Conservation (phyloP, 2,888 invertebrate genomes). For the Drosophila silvestris region DNA sequence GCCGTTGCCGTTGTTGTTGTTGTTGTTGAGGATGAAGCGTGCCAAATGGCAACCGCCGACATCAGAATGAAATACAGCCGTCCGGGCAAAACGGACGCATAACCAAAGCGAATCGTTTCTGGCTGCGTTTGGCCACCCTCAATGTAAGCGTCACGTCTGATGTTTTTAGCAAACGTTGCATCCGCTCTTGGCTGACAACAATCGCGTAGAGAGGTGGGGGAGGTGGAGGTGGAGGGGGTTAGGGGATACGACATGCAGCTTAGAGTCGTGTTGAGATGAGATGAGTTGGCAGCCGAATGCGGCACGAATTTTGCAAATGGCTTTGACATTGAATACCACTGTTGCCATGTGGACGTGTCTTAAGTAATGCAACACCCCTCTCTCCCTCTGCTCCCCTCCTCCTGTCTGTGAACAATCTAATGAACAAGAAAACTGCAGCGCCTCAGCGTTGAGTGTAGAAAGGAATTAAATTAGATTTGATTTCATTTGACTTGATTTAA, state of each 20-base stretch:
- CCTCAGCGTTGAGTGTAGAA: conserved; percentile 6
- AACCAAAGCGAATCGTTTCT: conserved; percentile 3
- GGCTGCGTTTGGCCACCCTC: conserved; percentile 48
- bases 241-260: neutral
- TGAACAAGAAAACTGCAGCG: conserved; percentile 44
- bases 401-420: conserved; percentile 24
- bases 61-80: conserved; percentile 68
- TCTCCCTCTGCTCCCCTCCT: neutral
- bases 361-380: neutral
- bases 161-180: conserved; percentile 59
- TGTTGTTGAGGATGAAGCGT: conserved; percentile 56
- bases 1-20: neutral
- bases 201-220: neutral
- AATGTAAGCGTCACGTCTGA: conserved; percentile 33
- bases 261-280: conserved; percentile 1
- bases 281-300: conserved; percentile 23
- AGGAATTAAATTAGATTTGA: conserved; percentile 42
- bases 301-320: conserved; percentile 40
- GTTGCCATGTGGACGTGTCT: conserved; percentile 12
- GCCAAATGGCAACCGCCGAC: conserved; percentile 69
- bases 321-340: conserved; percentile 54
- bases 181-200: conserved; percentile 31
- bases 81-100: conserved; percentile 40
- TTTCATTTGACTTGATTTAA: conserved; percentile 46
- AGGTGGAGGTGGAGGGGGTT: neutral